Conservation (phyloP, 1,140 invertebrate species). For the Dendroctonus valens region DNA sequence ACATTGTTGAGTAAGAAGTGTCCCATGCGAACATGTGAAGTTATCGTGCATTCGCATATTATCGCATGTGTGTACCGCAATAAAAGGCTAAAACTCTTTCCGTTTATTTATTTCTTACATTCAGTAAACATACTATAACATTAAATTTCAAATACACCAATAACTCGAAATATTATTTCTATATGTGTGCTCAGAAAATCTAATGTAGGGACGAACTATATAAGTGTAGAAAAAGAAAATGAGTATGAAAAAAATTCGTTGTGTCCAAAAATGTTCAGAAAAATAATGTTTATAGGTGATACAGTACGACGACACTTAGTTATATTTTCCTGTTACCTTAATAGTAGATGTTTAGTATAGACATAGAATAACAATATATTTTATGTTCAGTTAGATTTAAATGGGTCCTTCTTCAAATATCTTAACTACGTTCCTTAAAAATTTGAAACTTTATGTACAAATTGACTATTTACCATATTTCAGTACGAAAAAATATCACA, state of each 20-base stretch:
- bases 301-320: conserved; percentile 30
- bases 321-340: conserved; percentile 30
- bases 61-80: no score
- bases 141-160: conserved; percentile 47
- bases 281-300: conserved; percentile 24
- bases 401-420: conserved; percentile 35
- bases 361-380: conserved; percentile 35
- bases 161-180: conserved; percentile 44
- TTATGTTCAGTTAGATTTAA: conserved; percentile 33
- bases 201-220: conserved; percentile 29
- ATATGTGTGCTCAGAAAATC: conserved; percentile 37
- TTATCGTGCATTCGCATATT: no score
- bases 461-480: conserved; percentile 46
- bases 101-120: conserved; percentile 39
- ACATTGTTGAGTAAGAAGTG: no score
- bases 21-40: no score
- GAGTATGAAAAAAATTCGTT: conserved; percentile 16
- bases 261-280: conserved; percentile 22
- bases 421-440: conserved; percentile 34
- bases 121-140: conserved; percentile 46
- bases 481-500: conserved; percentile 49
- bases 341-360: conserved; percentile 32
- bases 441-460: conserved; percentile 44
- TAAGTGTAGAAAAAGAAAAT: conserved; percentile 34
- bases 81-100: conserved; percentile 5